Evolutionary conservation across 2,113 vertebrate genomes (phyloP).

Genomic region (Chrysemys picta): DNA sequence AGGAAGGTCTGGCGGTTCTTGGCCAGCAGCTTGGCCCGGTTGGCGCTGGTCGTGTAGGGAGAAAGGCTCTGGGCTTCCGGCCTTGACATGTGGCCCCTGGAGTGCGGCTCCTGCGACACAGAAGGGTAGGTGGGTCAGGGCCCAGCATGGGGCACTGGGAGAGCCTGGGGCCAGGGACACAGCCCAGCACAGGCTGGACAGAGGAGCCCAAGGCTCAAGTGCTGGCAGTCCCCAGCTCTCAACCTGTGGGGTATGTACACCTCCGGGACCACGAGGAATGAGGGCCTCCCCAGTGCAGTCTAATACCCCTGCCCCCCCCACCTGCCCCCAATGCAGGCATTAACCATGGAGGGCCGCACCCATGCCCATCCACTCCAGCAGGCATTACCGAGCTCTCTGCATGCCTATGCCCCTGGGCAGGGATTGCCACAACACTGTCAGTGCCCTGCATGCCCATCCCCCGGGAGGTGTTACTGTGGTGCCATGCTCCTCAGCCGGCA

Average conservation of each 20-base stretch:
- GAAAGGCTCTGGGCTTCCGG: slow-evolving; percentile 93
- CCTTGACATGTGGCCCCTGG: slow-evolving; percentile 87
- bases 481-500: background rate
- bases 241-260: background rate
- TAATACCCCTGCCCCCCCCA: background rate
- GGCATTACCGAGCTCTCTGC: background rate
- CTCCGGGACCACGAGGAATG: background rate
- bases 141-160: background rate
- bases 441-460: background rate
- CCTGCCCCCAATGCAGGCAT: background rate
- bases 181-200: background rate
- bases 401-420: background rate
- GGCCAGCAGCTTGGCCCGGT: slow-evolving; percentile 91
- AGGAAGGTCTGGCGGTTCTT: slow-evolving; percentile 96
- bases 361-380: background rate
- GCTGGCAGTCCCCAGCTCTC: background rate
- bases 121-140: background rate
- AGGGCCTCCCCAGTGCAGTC: background rate
- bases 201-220: background rate
- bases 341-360: background rate
- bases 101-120: slow-evolving; percentile 82
- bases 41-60: slow-evolving; percentile 90
- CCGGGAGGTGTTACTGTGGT: too few relatives aligned
- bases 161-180: background rate
- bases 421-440: background rate